These are phyloP conservation scores for Pocota personata DNA, from an alignment of 2,888 invertebrate species.

Conservation along the genomic window DNA sequence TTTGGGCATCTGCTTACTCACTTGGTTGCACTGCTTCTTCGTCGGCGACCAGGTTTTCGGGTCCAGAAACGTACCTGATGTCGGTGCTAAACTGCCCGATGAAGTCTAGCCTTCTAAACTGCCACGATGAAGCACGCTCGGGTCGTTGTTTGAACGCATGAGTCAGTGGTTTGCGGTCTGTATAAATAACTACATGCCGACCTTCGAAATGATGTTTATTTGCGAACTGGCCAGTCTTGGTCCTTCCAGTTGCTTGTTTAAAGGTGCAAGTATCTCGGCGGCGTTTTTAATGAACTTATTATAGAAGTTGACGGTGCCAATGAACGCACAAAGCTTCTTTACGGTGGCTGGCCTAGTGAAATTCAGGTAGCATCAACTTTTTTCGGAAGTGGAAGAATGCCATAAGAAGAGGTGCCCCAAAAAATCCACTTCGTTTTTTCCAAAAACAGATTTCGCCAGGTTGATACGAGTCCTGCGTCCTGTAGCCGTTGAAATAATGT, in stretches of 20 bases:
- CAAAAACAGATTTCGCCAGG: too few species aligned
- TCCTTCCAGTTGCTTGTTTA: not conserved
- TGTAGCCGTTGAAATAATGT: too few species aligned
- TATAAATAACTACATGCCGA: not conserved
- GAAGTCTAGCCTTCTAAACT: slow-evolving; percentile 11
- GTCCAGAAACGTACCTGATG: too few species aligned
- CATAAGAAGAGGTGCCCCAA: slow-evolving; percentile 47
- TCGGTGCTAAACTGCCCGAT: too few species aligned
- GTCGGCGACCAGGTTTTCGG: too few species aligned
- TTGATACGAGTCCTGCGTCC: too few species aligned
- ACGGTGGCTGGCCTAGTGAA: slow-evolving; percentile 25
- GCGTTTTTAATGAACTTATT: slow-evolving; percentile 40
- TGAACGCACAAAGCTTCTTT: slow-evolving; percentile 46
- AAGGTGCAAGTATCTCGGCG: not conserved
- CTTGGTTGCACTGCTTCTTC: too few species aligned
- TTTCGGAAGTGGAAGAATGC: slow-evolving; percentile 34
- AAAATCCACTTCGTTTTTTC: slow-evolving; percentile 32
- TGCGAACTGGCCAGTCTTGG: not conserved
- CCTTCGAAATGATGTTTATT: slow-evolving; percentile 5
- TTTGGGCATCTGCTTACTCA: too few species aligned
- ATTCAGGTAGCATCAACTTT: slow-evolving; percentile 29
- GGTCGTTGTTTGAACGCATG: slow-evolving; percentile 26
- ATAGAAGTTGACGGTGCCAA: slow-evolving; percentile 56
- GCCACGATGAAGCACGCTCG: slow-evolving; percentile 1
- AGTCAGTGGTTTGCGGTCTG: slow-evolving; percentile 6